Base-by-base conservation (phyloP, 2,888 invertebrate genomes). In the Euproctis similis region DNA sequence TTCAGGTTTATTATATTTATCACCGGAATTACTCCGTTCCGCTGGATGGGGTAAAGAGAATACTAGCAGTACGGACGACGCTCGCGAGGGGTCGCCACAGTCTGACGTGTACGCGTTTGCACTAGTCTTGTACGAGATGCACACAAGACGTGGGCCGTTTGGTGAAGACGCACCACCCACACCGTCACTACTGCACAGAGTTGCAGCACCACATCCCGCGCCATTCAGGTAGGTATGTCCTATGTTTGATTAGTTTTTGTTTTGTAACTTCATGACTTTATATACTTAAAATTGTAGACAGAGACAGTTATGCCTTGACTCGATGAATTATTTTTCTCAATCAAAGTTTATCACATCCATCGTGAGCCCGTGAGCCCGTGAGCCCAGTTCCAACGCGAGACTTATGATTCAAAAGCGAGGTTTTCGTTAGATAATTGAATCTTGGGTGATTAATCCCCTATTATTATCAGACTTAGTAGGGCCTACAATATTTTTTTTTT, bases 71-170 rank as follows among this genome's bases (percentile, higher is more conserved):
- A 40, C 60, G 0, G 59, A 55, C 55, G 60, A 87, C 68, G 36
- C 67, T 48, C 48, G 70, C 42, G 46, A 61, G 36, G 93, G 90
- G 1, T 87, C 88, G 0, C 92, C 92, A 48, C 91, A 91, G 47
- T 94, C 92, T 0, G 95, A 95, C 64, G 88, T 93, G 19, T 95
- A 94, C 65, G 93, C 94, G 1, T 97, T 97, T 66, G 93, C 90
- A 1, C 91, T 97, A 26, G 89, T 97, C 26, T 80, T 97, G 24
- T 96, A 94, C 65, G 97, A 97, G 74, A 87, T 97, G 45, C 92
- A 96, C 61, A 91, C 93, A 8, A 84, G 97, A 0, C 89, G 90
- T 36, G 96, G 97, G 0, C 96, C 96, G 0, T 96, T 92, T 59
- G 95, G 95, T 0, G 86, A 86, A 8, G 89, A 87, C 44, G 85